phyloP scores from a whole-genome alignment of 2,888 invertebrate species.

The Stegophylla sp. region DNA sequence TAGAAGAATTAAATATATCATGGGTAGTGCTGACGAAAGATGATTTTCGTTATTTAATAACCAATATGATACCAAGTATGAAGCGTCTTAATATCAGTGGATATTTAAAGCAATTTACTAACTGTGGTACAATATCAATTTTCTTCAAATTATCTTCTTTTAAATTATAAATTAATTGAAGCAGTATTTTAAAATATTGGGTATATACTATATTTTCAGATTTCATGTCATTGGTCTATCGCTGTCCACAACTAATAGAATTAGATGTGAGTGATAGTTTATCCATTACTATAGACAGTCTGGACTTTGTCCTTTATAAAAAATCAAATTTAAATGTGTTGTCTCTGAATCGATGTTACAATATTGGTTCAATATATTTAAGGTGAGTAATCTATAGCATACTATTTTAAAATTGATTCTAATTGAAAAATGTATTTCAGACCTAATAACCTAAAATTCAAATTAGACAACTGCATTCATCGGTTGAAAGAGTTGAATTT shows the following conservation, averaged over 20 bases:
- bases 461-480: background rate
- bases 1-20: conserved; percentile 78
- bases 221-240: conserved; percentile 71
- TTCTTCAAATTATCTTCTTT: background rate
- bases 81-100: conserved; percentile 83
- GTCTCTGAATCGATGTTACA: conserved; percentile 82
- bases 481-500: conserved; percentile 31
- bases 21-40: conserved; percentile 77
- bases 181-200: background rate
- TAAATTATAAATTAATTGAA: background rate
- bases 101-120: conserved; percentile 76
- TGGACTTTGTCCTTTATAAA: conserved; percentile 69
- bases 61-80: conserved; percentile 71
- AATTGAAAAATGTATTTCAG: conserved; percentile 33
- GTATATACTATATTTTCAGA: conserved; percentile 70
- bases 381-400: conserved; percentile 69
- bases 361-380: conserved; percentile 75
- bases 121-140: conserved; percentile 72
- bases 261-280: conserved; percentile 89
- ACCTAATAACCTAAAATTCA: background rate
- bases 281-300: conserved; percentile 71
- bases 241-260: conserved; percentile 78
- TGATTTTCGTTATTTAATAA: conserved; percentile 71
- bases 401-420: background rate
- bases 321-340: conserved; percentile 76